These are phyloP conservation scores for Harpegnathos saltator DNA, from an alignment of 1,140 invertebrate genomes.

Conservation along the genomic window DNA sequence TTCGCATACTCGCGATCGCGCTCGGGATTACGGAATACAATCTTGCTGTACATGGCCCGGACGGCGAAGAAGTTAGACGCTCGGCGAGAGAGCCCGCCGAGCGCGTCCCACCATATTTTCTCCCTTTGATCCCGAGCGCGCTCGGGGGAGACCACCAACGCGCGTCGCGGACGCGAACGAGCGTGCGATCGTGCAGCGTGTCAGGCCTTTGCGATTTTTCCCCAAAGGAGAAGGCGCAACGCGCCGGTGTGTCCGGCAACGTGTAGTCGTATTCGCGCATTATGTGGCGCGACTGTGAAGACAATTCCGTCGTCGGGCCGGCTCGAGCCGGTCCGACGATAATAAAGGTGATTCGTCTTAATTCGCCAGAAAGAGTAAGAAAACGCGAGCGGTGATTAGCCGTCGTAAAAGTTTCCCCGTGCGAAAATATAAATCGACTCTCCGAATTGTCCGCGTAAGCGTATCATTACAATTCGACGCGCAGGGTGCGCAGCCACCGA, in stretches of 20 bases:
- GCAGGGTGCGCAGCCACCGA: background rate
- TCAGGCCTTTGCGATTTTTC: background rate
- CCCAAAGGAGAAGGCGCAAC: background rate
- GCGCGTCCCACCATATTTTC: conserved; percentile 7
- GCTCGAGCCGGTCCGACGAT: too few relatives aligned
- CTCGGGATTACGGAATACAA: conserved; percentile 29
- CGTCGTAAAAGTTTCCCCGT: conserved; percentile 11
- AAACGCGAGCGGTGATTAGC: conserved; percentile 19
- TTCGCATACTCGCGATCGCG: conserved; percentile 49
- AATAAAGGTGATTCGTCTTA: background rate
- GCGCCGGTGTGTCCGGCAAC: too few relatives aligned
- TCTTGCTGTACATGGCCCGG: conserved; percentile 56
- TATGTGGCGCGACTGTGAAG: background rate
- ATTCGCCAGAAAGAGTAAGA: background rate
- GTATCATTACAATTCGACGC: conserved; percentile 47
- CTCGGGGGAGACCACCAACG: background rate
- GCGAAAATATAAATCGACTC: background rate
- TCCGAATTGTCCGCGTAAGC: conserved; percentile 17
- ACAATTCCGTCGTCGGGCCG: too few relatives aligned
- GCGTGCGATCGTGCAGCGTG: background rate
- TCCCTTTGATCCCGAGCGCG: background rate
- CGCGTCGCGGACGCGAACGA: background rate
- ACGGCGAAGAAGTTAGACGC: conserved; percentile 65
- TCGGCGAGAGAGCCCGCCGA: conserved; percentile 58
- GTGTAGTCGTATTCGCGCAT: background rate